Evolutionary conservation across 37 sponge, comb jelly and placozoan genomes (phyloP), one percentile per base, ranked within the genome.

Genomic region (Aplysina aerophoba): DNA sequence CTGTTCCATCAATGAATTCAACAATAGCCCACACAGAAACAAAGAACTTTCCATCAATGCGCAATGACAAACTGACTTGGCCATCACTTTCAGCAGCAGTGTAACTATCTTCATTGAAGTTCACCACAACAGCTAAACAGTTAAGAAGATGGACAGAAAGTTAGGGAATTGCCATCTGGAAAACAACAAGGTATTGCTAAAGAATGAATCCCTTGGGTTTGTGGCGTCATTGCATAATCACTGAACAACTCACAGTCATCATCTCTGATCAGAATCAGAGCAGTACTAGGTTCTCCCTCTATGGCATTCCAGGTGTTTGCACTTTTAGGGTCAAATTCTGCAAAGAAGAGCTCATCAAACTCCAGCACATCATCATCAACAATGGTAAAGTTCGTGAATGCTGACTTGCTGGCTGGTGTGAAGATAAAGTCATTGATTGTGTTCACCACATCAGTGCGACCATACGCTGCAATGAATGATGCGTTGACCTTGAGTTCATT

Each of bases 271-370:
- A 16, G 17, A 27, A 69, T 69, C 12, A 34, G 30, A 27, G 71
- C 33, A 69, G 34, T 69, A 30, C 35, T 16, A 35, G 34, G 34
- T 27, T 27, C 4, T 30, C 71, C 71, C 34, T 69, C 30, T 69
- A 33, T n/a, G 13, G 71, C 33, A n/a, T 69, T 69, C 71, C 71
- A 69, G 13, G 12, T 35, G 2, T 34, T 15, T 30, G 17, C 4
- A 69, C 71, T n/a, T n/a, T n/a, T 27, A 35, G 30, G 13, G 1
- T 30, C 71, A 69, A 69, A 69, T 69, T 69, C 71, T 69, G 71
- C 71, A 17, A n/a, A 30, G 6, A 69, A 69, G 33, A 27, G 33
- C 34, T 69, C 71, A 69, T 69, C 33, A 69, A 31, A 69, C 34
- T 69, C 71, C 34, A 69, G 34, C 13, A 69, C 34, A 30, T 16